Evolutionary conservation across 92 coral and sea anemone species (phyloP).

Genomic region (Chrysogorgia sp.): DNA sequence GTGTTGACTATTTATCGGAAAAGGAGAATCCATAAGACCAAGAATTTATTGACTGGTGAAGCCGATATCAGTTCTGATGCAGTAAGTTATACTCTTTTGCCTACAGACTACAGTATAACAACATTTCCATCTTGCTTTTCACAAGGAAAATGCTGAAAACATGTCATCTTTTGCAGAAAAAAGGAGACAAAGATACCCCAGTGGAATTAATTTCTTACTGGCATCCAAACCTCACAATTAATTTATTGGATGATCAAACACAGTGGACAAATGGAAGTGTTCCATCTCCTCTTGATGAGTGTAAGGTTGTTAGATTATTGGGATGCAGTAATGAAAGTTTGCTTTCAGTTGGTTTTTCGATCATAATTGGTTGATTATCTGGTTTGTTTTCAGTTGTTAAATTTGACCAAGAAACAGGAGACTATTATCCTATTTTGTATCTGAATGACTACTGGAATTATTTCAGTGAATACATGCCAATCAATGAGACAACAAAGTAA

Average conservation of each 20-base stretch:
- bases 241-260: conserved; percentile 94
- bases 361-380: not conserved
- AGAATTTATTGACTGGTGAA: conserved; percentile 85
- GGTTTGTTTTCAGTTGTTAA: conserved; percentile 62
- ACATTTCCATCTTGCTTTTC: too few species aligned
- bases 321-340: not conserved
- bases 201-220: conserved; percentile 84
- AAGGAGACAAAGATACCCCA: conserved; percentile 62
- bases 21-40: conserved; percentile 84
- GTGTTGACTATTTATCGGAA: conserved; percentile 90
- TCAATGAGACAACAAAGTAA: conserved; percentile 98
- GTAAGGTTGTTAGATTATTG: conserved; percentile 44
- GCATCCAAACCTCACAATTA: conserved; percentile 96
- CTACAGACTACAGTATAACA: too few species aligned
- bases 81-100: too few species aligned
- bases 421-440: conserved; percentile 82
- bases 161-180: conserved; percentile 45
- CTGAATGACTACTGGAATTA: conserved; percentile 96
- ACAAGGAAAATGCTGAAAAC: not conserved
- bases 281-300: conserved; percentile 96
- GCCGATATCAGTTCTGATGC: conserved; percentile 73
- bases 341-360: not conserved
- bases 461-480: conserved; percentile 95
- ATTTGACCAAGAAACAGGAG: conserved; percentile 84
- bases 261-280: conserved; percentile 89